Evolutionary conservation across 2,888 invertebrate genomes (phyloP), one percentile per base, ranked within the genome.

Genomic region (Stenodera caucasica): DNA sequence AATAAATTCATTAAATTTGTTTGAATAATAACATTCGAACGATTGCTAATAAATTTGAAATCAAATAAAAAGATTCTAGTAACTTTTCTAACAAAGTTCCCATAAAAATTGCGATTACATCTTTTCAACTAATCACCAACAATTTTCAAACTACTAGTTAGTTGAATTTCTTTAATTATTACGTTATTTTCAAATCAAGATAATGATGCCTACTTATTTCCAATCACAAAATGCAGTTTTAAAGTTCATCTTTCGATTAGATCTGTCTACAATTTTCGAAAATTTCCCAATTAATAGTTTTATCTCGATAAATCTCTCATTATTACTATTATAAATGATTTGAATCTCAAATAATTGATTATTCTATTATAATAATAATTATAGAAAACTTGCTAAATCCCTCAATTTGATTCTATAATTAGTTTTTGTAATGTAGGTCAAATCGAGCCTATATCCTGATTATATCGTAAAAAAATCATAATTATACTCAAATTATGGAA

Each of bases 361-460:
- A n/a, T n/a, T n/a, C n/a, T n/a, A n/a, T n/a, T n/a, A n/a, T n/a
- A n/a, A n/a, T n/a, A n/a, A n/a, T n/a, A n/a, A n/a, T n/a, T n/a
- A n/a, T n/a, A n/a, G n/a, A n/a, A n/a, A n/a, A n/a, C n/a, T n/a
- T n/a, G n/a, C n/a, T n/a, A n/a, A n/a, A n/a, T n/a, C n/a, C n/a
- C n/a, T n/a, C n/a, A n/a, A 45, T 45, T 45, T 21, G 32, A 3
- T 21, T 21, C 3, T 1, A 4, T 1, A 35, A 35, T 15, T 45
- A 45, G 15, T 45, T 45, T 11, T 21, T 45, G 45, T 45, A 3
- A 45, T 49, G 37, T 56, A 30, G 35, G 52, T 52, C 50, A 30
- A 35, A 57, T 53, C 54, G 57, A 55, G 51, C 50, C 12, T 51
- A 54, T 54, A 58, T 57, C 29, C 50, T 45, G 40, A 57, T 57